Percentiles rank a stretch among this genome's conserved stretches.
phyloP scores from a whole-genome alignment of 2,888 invertebrate species.

The Zaprionus bogoriensis region DNA sequence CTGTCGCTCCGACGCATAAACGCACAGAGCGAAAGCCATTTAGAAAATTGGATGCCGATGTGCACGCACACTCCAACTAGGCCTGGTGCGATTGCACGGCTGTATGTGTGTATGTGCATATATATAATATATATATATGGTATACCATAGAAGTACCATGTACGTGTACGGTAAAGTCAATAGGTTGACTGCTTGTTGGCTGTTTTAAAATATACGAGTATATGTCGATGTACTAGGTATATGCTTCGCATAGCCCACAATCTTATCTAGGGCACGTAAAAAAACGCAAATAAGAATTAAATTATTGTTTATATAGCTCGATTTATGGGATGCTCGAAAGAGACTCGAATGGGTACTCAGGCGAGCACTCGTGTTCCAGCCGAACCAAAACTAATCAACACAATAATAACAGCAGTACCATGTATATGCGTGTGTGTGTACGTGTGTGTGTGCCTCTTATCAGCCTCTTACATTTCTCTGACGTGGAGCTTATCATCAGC shows the following conservation, averaged over 20 bases:
- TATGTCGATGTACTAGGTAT: too few species aligned
- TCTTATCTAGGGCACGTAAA: slow-evolving; percentile 28
- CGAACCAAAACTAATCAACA: slow-evolving; percentile 15
- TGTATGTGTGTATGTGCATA: background rate
- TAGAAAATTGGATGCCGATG: slow-evolving; percentile 55
- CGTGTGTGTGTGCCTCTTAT: slow-evolving; percentile 28
- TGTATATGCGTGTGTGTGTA: background rate
- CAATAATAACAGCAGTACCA: background rate
- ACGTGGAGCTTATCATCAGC: slow-evolving; percentile 44
- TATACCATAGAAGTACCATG: background rate
- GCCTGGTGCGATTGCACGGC: slow-evolving; percentile 3
- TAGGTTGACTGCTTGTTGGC: slow-evolving; percentile 10
- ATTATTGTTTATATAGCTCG: slow-evolving; percentile 25
- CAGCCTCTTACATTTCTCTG: slow-evolving; percentile 29
- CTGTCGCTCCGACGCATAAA: slow-evolving; percentile 1
- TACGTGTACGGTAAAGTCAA: slow-evolving; percentile 10
- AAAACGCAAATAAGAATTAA: slow-evolving; percentile 1
- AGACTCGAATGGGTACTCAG: slow-evolving; percentile 4
- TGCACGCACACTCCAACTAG: slow-evolving; percentile 22
- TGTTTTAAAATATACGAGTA: slow-evolving; percentile 8
- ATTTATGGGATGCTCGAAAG: slow-evolving; percentile 44
- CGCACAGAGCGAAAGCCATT: slow-evolving; percentile 47
- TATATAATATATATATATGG: background rate
- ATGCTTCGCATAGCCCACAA: slow-evolving; percentile 3
- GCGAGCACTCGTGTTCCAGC: background rate